Evolutionary conservation across 2,888 invertebrate genomes (phyloP), one percentile per base, ranked within the genome.

Genomic region (Macrophya annulata): DNA sequence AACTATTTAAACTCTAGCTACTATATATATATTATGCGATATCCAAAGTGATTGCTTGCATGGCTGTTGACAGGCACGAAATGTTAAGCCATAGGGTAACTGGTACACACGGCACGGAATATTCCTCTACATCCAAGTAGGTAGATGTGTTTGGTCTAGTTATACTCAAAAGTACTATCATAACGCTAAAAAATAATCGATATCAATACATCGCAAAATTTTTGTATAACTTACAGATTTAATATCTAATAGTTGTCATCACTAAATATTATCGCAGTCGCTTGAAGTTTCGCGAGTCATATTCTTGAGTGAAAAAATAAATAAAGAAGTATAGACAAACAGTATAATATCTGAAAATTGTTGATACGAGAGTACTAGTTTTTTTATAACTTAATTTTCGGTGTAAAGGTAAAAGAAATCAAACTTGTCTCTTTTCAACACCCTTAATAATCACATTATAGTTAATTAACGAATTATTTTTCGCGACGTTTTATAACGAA

Each of bases 1-100:
- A 62, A 81, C 81, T 81, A 62, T 59, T 62, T 40, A 43, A 81
- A 81, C 81, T 81, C 43, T 21, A 40, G 62, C 45, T 62, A 62
- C n/a, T 21, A 62, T 43, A 62, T 5, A 45, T 31, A 25, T 76
- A 74, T 25, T 40, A 40, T 59, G 25, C 43, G 15, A 43, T 81
- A 59, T 77, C 51, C 51, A 21, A 43, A 21, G 40, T 62, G 81
- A 62, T 81, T 62, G 43, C 77, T 79, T n/a, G 51, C 59, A 81
- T 40, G 81, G 43, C 62, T 62, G 43, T 81, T 59, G 62, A 40
- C 43, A 62, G 43, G 62, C 43, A 81, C 81, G 81, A 81, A 62
- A 81, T 62, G n/a, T 79, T 55, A 6, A 79, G 79, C 37, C 31
- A 21, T 15, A 10, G 12, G 45, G 79, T 81, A 81, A n/a, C 81